Percentiles rank a stretch among this genome's conserved stretches.
Conservation (phyloP, 2,113 vertebrate genomes). For the Carassius carassius region DNA sequence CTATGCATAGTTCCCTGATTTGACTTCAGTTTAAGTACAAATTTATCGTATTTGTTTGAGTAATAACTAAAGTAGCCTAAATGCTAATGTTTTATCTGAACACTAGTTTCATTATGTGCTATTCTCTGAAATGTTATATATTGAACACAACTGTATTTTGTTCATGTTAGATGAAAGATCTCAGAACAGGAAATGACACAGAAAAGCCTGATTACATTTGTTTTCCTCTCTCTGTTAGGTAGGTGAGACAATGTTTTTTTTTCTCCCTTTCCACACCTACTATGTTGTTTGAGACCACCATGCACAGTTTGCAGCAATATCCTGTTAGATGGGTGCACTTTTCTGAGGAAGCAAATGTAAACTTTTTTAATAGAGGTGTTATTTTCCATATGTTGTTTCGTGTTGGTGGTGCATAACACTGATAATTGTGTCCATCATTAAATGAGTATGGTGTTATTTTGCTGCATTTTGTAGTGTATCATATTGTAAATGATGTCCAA, state of each 20-base stretch:
- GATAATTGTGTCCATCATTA: not conserved
- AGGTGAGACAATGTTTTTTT: not conserved
- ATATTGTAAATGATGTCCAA: not conserved
- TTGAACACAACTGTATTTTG: too few species aligned
- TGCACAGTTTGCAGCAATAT: constrained; percentile 33
- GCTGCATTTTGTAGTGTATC: not conserved
- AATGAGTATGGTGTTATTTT: not conserved
- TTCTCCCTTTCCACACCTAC: not conserved
- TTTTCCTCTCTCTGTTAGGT: constrained; percentile 38
- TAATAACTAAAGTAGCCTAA: not conserved
- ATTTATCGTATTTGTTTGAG: too few species aligned
- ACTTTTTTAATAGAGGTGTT: not conserved
- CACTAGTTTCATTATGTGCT: not conserved
- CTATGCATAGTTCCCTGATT: not conserved
- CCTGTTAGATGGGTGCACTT: constrained; percentile 16
- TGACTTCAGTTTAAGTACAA: not conserved
- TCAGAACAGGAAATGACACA: constrained; percentile 42
- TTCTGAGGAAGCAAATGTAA: not conserved
- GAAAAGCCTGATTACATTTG: not conserved
- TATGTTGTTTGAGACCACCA: constrained; percentile 16
- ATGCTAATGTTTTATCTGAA: not conserved
- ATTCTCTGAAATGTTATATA: not conserved
- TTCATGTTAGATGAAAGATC: not conserved
- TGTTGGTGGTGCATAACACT: not conserved
- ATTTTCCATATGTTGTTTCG: not conserved